Evolutionary conservation across 2,888 invertebrate genomes (phyloP).

Genomic region (Pristionchus arcanus): DNA sequence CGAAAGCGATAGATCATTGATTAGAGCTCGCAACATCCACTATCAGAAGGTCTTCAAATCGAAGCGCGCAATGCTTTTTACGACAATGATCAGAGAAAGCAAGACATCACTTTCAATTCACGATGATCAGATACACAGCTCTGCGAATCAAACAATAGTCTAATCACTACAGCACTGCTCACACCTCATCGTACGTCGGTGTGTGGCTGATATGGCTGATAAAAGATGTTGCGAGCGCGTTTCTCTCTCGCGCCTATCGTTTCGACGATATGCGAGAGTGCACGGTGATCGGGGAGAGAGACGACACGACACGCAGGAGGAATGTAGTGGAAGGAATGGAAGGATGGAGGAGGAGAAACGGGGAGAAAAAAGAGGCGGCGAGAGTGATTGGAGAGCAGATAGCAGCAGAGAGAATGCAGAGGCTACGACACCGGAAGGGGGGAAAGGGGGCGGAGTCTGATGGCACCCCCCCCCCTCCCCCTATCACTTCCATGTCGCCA

Average conservation of each 20-base stretch:
- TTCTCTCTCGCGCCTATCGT: not conserved
- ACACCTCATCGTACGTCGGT: not conserved
- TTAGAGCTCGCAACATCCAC: too few relatives aligned
- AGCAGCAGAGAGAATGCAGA: not conserved
- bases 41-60: too few relatives aligned
- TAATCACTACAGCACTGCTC: not conserved
- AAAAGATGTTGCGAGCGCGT: conserved; percentile 3
- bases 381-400: not conserved
- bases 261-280: not conserved
- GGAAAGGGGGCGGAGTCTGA: not conserved
- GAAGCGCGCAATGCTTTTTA: too few relatives aligned
- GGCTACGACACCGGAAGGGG: not conserved
- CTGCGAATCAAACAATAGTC: too few relatives aligned
- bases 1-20: too few relatives aligned
- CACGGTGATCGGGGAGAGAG: conserved; percentile 9
- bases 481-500: conserved; percentile 12
- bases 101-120: not conserved
- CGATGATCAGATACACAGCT: not conserved
- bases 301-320: not conserved
- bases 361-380: not conserved
- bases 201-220: conserved; percentile 28
- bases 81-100: not conserved
- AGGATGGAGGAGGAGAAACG: not conserved
- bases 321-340: not conserved
- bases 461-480: too few relatives aligned